Percentiles rank a stretch among this genome's conserved stretches.
Conservation (phyloP, 2,888 invertebrate genomes). For the Agriopis aurantiaria region DNA sequence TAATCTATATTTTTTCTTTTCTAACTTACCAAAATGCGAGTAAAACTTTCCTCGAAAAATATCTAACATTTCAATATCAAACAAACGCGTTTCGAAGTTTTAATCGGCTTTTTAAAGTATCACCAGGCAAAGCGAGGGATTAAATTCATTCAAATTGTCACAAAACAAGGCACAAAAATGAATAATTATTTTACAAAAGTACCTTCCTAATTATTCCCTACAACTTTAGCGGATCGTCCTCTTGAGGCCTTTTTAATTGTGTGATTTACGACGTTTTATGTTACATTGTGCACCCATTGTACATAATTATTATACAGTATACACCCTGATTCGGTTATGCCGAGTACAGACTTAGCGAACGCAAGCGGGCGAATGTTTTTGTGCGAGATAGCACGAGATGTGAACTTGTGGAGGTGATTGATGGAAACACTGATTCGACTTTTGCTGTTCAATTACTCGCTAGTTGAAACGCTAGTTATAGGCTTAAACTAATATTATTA, state of each 20-base stretch:
- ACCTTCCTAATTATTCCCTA: too few relatives aligned
- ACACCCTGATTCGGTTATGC: too few relatives aligned
- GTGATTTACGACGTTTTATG: slow-evolving; percentile 1
- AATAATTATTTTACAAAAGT: not conserved
- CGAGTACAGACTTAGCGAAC: too few relatives aligned
- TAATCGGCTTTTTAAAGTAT: slow-evolving; percentile 28
- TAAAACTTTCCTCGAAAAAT: slow-evolving; percentile 13
- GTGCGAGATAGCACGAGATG: too few relatives aligned
- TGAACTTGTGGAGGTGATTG: too few relatives aligned
- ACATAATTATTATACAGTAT: too few relatives aligned
- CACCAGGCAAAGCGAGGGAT: slow-evolving; percentile 16
- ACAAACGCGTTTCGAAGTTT: slow-evolving; percentile 21
- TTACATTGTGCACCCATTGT: not conserved
- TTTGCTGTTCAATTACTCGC: too few relatives aligned
- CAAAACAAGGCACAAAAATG: slow-evolving; percentile 12
- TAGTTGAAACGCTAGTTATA: too few relatives aligned
- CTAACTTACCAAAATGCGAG: not conserved
- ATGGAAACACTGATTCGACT: too few relatives aligned
- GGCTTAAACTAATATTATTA: too few relatives aligned
- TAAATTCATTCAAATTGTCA: slow-evolving; percentile 18
- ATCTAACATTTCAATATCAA: slow-evolving; percentile 17
- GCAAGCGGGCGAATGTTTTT: too few relatives aligned
- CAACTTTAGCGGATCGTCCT: not conserved
- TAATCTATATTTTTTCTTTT: not conserved
- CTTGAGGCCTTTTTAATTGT: not conserved